These are phyloP conservation scores for Pampus argenteus DNA, from an alignment of 2,797 vertebrate genomes.

Conservation along the genomic window DNA sequence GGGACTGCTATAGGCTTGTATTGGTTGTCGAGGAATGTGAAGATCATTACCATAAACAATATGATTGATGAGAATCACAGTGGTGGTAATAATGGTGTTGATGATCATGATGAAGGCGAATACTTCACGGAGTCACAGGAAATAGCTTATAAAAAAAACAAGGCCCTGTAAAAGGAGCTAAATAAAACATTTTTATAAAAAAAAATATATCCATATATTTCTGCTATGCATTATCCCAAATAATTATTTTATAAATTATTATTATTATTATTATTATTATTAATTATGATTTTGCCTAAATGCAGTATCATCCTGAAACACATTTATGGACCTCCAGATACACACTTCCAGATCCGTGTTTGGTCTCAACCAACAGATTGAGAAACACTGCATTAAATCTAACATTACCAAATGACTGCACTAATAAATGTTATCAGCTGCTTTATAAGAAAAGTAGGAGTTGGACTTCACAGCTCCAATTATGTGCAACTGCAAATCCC, in stretches of 20 bases:
- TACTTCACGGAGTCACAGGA: background rate
- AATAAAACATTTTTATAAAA: no score
- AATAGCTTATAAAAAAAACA: background rate
- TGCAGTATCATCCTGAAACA: constrained; percentile 17
- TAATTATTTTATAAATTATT: background rate
- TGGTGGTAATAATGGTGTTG: background rate
- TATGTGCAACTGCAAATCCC: constrained; percentile 78
- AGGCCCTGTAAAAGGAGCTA: background rate
- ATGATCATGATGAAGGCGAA: background rate
- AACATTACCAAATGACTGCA: constrained; percentile 72
- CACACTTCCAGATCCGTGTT: constrained; percentile 54
- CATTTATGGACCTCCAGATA: constrained; percentile 26
- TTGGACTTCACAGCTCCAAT: constrained; percentile 75
- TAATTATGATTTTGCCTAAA: background rate
- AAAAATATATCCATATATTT: no score
- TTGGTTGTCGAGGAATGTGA: constrained; percentile 78
- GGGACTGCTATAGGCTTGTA: constrained; percentile 54
- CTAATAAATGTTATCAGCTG: constrained; percentile 68
- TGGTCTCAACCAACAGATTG: constrained; percentile 59
- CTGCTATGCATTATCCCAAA: background rate
- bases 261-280: no score
- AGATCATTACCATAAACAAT: constrained; percentile 37
- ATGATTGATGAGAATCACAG: constrained; percentile 37
- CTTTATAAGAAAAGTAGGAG: constrained; percentile 70
- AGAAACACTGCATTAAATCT: constrained; percentile 60